Evolutionary conservation across 2,113 vertebrate species (phyloP).

Genomic region (Thalassarche chlororhynchos): DNA sequence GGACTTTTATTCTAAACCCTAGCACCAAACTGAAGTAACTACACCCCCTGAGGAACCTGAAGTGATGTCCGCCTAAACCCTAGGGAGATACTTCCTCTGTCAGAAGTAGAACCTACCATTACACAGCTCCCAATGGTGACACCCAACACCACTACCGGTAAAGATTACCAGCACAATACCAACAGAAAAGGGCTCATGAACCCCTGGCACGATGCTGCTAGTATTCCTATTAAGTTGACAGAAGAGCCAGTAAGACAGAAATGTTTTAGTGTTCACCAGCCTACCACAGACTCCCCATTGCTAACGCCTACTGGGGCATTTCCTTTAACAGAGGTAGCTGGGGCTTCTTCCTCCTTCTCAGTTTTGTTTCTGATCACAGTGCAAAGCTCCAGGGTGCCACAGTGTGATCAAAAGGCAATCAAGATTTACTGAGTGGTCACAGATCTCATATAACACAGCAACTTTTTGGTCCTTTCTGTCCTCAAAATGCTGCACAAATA

Average conservation of each 20-base stretch:
- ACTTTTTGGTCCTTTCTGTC: neutral
- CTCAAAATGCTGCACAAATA: neutral
- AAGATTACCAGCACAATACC: neutral
- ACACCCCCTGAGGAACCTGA: neutral
- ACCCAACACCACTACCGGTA: neutral
- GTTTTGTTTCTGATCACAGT: neutral
- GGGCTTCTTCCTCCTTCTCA: neutral
- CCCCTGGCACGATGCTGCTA: neutral
- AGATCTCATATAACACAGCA: neutral
- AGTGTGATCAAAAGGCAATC: neutral
- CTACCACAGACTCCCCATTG: neutral
- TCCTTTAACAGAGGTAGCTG: neutral
- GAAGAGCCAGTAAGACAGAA: neutral
- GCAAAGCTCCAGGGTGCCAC: neutral
- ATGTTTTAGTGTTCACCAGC: neutral
- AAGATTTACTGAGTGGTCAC: neutral
- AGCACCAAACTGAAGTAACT: neutral
- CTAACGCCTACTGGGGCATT: neutral
- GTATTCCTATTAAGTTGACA: neutral
- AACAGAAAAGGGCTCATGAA: neutral
- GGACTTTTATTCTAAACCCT: neutral
- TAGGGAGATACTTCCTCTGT: neutral
- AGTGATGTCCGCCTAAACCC: neutral
- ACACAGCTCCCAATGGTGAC: neutral
- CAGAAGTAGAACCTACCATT: neutral